Evolutionary conservation across 2,797 vertebrate genomes (phyloP).

Genomic region (Limnodromus scolopaceus): DNA sequence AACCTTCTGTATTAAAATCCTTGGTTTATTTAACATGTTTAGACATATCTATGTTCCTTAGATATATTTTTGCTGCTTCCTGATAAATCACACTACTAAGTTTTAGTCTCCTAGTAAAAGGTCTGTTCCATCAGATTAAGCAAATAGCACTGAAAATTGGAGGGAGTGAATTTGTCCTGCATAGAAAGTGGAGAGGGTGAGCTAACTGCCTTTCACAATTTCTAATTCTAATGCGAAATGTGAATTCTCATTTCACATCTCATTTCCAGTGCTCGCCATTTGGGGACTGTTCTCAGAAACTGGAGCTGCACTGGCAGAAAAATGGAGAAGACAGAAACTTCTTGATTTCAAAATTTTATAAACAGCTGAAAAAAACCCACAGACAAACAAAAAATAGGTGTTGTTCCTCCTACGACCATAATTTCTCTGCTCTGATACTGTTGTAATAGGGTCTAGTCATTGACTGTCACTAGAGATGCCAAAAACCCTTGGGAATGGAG

Average conservation of each 20-base stretch:
- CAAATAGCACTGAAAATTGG: background rate
- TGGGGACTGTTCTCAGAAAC: background rate
- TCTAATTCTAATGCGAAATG: background rate
- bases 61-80: constrained; percentile 15
- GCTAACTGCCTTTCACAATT: background rate
- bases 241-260: constrained; percentile 30
- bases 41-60: background rate
- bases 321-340: background rate
- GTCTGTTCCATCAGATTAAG: constrained; percentile 4
- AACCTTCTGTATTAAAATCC: background rate
- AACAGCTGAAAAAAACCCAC: background rate
- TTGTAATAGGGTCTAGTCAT: background rate
- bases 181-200: background rate
- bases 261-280: background rate
- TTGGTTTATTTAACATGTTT: constrained; percentile 26
- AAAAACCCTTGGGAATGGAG: background rate
- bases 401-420: background rate
- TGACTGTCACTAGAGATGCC: background rate
- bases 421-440: background rate
- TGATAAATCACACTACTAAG: background rate
- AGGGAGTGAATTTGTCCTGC: background rate
- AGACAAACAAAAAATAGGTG: background rate
- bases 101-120: constrained; percentile 21
- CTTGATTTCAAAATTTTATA: background rate
- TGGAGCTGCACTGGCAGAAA: background rate